These are phyloP conservation scores for Lepus timidus DNA, from an alignment of 2,113 vertebrate genomes.

Conservation along the genomic window DNA sequence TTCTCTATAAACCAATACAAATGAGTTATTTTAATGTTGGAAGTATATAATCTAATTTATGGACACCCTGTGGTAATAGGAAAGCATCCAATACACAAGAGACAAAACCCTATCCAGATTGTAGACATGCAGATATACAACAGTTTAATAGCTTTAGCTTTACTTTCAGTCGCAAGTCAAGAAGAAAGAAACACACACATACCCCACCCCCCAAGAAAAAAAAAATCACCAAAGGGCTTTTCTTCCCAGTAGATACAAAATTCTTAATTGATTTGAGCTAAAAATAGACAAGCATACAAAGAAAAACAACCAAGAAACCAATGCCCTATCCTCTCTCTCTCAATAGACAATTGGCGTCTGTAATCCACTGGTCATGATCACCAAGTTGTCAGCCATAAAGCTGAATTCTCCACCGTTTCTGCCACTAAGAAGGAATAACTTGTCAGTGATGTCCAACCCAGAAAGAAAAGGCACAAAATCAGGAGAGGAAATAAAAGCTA, in stretches of 20 bases:
- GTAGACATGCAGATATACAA: neutral
- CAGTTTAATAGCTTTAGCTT: neutral
- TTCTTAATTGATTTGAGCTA: slow-evolving; percentile 39
- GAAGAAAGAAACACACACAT: neutral
- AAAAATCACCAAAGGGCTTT: neutral
- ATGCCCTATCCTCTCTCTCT: neutral
- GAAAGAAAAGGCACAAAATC: slow-evolving; percentile 17
- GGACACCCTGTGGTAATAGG: neutral
- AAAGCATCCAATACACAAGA: neutral
- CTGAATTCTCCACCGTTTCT: neutral
- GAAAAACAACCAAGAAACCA: neutral
- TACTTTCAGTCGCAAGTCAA: neutral
- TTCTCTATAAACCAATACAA: slow-evolving; percentile 1
- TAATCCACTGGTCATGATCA: neutral
- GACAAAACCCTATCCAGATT: neutral
- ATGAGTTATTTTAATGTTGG: slow-evolving; percentile 4
- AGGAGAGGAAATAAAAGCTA: slow-evolving; percentile 14
- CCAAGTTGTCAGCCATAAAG: neutral
- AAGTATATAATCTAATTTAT: neutral
- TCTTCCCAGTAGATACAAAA: neutral
- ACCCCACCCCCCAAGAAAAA: neutral
- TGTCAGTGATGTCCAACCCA: neutral
- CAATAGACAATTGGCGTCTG: neutral
- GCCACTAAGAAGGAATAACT: neutral
- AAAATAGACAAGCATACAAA: slow-evolving; percentile 10